Percentiles rank a stretch among this genome's conserved stretches.
phyloP scores from a whole-genome alignment of 2,888 invertebrate species.

The Netelia virgata region DNA sequence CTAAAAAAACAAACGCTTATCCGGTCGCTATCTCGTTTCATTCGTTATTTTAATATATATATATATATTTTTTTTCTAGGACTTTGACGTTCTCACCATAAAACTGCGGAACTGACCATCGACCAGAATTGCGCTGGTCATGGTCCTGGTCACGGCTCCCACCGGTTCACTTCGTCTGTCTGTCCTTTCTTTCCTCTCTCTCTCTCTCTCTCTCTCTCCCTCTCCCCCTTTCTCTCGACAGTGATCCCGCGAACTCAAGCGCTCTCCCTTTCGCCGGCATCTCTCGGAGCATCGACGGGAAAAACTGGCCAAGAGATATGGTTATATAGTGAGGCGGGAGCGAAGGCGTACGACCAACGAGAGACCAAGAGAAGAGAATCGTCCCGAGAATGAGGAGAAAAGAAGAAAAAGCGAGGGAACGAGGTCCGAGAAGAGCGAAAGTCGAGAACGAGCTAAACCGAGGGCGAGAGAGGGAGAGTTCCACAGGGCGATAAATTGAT shows the following conservation, averaged over 20 bases:
- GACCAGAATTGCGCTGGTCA: constrained; percentile 82
- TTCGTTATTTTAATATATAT: background rate
- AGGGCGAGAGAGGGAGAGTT: constrained; percentile 13
- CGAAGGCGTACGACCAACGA: constrained; percentile 70
- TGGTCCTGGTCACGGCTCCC: constrained; percentile 72
- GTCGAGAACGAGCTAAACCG: constrained; percentile 50
- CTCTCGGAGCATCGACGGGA: constrained; percentile 25
- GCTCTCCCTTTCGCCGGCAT: constrained; percentile 63
- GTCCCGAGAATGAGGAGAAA: constrained; percentile 66
- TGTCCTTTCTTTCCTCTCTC: constrained; percentile 52
- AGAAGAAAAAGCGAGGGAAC: constrained; percentile 58
- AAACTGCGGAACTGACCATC: constrained; percentile 80
- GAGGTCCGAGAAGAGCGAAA: constrained; percentile 68
- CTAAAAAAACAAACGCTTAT: background rate
- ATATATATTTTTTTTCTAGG: background rate
- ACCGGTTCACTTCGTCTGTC: constrained; percentile 57
- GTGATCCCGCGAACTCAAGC: constrained; percentile 36
- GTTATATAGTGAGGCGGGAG: constrained; percentile 48
- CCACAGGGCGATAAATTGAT: constrained; percentile 83
- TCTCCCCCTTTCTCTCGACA: constrained; percentile 62
- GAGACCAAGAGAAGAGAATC: constrained; percentile 4
- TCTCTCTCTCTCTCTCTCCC: constrained; percentile 55
- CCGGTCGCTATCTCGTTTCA: background rate
- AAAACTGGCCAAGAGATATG: constrained; percentile 46
- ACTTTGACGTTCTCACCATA: background rate